Evolutionary conservation across 2,797 vertebrate species (phyloP).

Genomic region (Ctenopoma multispine): DNA sequence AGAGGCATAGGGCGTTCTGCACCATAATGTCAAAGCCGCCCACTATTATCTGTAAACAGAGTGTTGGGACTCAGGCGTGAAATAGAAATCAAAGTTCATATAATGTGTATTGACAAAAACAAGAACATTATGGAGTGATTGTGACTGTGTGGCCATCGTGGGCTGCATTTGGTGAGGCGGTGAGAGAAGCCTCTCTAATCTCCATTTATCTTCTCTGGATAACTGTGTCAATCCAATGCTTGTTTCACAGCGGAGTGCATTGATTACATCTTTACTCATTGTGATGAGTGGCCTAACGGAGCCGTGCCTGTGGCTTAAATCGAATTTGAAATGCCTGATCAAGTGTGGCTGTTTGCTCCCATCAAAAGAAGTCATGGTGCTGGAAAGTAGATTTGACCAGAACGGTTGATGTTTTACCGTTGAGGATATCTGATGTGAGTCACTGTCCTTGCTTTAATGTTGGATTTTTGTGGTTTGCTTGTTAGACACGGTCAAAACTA

Average conservation of each 20-base stretch:
- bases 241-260: slow-evolving; percentile 70
- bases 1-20: slow-evolving; percentile 67
- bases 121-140: slow-evolving; percentile 56
- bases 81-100: slow-evolving; percentile 74
- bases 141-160: slow-evolving; percentile 55
- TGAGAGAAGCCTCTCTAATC: slow-evolving; percentile 64
- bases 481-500: slow-evolving; percentile 24
- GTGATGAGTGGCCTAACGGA: slow-evolving; percentile 73
- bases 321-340: slow-evolving; percentile 65
- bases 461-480: slow-evolving; percentile 33
- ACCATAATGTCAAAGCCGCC: slow-evolving; percentile 69
- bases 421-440: slow-evolving; percentile 49
- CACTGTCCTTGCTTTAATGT: slow-evolving; percentile 39
- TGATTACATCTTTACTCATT: slow-evolving; percentile 76
- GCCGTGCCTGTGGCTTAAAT: slow-evolving; percentile 62
- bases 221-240: slow-evolving; percentile 80
- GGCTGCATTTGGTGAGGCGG: slow-evolving; percentile 32
- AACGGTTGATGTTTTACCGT: slow-evolving; percentile 33
- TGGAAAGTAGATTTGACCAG: slow-evolving; percentile 60
- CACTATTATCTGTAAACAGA: slow-evolving; percentile 74
- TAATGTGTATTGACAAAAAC: slow-evolving; percentile 73
- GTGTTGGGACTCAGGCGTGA: slow-evolving; percentile 68
- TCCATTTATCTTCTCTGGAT: slow-evolving; percentile 72
- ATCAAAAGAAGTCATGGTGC: slow-evolving; percentile 62
- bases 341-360: slow-evolving; percentile 61